Evolutionary conservation across 1,140 invertebrate genomes (phyloP).

Genomic region (Drosophila busckii): DNA sequence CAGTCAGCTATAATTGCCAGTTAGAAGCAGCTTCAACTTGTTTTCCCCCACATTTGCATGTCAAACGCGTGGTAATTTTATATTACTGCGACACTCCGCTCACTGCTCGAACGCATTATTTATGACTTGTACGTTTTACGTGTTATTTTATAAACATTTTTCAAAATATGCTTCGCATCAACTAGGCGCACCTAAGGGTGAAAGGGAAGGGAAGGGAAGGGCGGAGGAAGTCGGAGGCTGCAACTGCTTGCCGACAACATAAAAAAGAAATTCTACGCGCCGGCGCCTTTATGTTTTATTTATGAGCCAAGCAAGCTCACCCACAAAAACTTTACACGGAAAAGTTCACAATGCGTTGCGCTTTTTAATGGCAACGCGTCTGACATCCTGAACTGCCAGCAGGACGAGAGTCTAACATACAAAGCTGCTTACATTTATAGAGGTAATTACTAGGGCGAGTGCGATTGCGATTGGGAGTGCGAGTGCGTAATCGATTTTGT

Average conservation of each 20-base stretch:
- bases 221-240: slow-evolving; percentile 31
- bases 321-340: slow-evolving; percentile 42
- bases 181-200: not conserved
- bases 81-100: slow-evolving; percentile 63
- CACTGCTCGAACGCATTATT: slow-evolving; percentile 57
- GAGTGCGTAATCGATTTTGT: slow-evolving; percentile 31
- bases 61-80: slow-evolving; percentile 70
- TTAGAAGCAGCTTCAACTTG: slow-evolving; percentile 28
- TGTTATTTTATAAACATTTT: slow-evolving; percentile 77
- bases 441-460: slow-evolving; percentile 29
- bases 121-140: slow-evolving; percentile 73
- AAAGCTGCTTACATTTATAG: slow-evolving; percentile 29
- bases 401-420: no score
- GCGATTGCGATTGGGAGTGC: no score
- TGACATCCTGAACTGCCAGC: no score
- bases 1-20: slow-evolving; percentile 28
- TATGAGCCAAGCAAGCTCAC: slow-evolving; percentile 48
- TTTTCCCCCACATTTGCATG: slow-evolving; percentile 59
- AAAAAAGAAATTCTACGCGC: slow-evolving; percentile 38
- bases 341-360: slow-evolving; percentile 26
- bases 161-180: slow-evolving; percentile 55
- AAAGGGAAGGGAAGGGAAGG: not conserved
- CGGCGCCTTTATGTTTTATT: slow-evolving; percentile 70
- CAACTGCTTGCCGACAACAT: slow-evolving; percentile 48
- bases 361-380: slow-evolving; percentile 33